A percentile compares a stretch with the other conserved stretches of the same genome.
Conservation (phyloP, 1,140 invertebrate species). For the Drosophila auraria region DNA sequence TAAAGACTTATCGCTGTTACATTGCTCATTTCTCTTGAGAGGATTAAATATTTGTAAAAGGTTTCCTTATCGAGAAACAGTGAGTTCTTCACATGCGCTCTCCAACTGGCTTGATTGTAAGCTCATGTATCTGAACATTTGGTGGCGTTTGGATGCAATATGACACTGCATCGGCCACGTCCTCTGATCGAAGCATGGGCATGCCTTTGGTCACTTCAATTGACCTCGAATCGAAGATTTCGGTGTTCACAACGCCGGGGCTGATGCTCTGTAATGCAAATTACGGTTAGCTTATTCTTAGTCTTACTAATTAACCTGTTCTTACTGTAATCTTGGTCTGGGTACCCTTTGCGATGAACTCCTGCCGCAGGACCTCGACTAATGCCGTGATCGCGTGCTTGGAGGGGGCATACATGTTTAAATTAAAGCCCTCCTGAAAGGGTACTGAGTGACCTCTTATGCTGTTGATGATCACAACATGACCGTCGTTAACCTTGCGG, state of each 20-base stretch:
- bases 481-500: slow-evolving; percentile 87
- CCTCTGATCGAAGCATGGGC: slow-evolving; percentile 82
- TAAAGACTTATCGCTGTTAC: no score
- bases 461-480: slow-evolving; percentile 85
- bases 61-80: neutral
- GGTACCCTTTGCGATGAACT: slow-evolving; percentile 86
- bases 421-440: slow-evolving; percentile 24
- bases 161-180: slow-evolving; percentile 87
- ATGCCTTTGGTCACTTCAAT: slow-evolving; percentile 16
- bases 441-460: slow-evolving; percentile 86
- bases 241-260: slow-evolving; percentile 87
- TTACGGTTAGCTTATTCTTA: neutral
- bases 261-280: slow-evolving; percentile 86
- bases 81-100: slow-evolving; percentile 50
- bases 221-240: slow-evolving; percentile 57
- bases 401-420: slow-evolving; percentile 87
- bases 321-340: slow-evolving; percentile 74
- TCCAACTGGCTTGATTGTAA: slow-evolving; percentile 66
- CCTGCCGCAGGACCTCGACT: slow-evolving; percentile 87
- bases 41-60: neutral
- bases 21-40: no score
- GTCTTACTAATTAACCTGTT: no score
- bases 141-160: slow-evolving; percentile 87
- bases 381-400: slow-evolving; percentile 87
- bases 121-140: slow-evolving; percentile 85